These are phyloP conservation scores for Dendroctonus ponderosae DNA, from an alignment of 1,140 invertebrate genomes.

Conservation along the genomic window DNA sequence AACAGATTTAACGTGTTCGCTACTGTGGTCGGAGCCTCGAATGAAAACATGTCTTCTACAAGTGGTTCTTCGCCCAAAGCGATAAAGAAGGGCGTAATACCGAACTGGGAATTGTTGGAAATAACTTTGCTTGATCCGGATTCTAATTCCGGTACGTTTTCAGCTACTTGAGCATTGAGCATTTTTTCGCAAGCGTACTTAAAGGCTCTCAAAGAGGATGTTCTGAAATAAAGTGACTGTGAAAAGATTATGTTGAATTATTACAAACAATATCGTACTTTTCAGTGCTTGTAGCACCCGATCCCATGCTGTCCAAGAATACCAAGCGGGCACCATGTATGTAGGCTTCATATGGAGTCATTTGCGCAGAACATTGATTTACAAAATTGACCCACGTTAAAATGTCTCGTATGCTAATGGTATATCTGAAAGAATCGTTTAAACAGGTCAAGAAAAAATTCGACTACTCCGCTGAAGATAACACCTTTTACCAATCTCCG, in stretches of 20 bases:
- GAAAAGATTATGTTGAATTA: background rate
- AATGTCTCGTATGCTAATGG: constrained; percentile 90
- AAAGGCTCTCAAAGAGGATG: constrained; percentile 50
- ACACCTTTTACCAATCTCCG: constrained; percentile 69
- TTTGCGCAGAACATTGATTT: constrained; percentile 60
- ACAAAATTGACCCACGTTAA: constrained; percentile 93
- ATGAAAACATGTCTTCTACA: constrained; percentile 59
- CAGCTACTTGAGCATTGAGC: too few relatives aligned
- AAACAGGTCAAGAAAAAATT: background rate
- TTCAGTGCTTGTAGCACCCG: constrained; percentile 64
- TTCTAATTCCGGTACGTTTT: too few relatives aligned
- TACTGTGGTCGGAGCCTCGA: constrained; percentile 80
- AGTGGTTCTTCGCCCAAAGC: constrained; percentile 50
- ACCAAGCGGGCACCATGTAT: constrained; percentile 88
- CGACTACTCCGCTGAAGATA: background rate
- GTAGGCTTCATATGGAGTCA: constrained; percentile 64
- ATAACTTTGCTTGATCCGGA: constrained; percentile 1
- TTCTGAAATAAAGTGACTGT: background rate
- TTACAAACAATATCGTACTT: constrained; percentile 46
- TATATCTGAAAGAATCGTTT: constrained; percentile 56
- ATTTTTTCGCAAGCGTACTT: constrained; percentile 55
- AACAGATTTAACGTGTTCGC: constrained; percentile 82
- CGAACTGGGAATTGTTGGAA: constrained; percentile 55
- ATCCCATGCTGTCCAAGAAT: constrained; percentile 87
- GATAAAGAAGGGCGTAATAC: constrained; percentile 73